Base-by-base conservation (phyloP, 2,888 invertebrate species). In the Prenolepis imparis region DNA sequence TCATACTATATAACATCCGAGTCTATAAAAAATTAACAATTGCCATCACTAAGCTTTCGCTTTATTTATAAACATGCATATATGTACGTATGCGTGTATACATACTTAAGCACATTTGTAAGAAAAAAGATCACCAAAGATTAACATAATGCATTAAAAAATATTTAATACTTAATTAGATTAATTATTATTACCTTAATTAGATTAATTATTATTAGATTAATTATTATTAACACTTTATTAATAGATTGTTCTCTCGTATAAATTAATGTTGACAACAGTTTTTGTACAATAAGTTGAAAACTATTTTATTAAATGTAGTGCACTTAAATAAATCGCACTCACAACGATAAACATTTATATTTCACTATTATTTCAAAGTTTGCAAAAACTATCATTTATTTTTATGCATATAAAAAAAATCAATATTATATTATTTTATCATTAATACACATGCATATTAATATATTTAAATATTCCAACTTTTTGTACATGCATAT, bases 21-120 rank as follows among this genome's bases (percentile, higher is more conserved):
- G 72, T 18, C n/a, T 52, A 52, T 78, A 59, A 70, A 59, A 57
- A 44, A 72, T 78, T 78, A 70, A 72, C 73, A 41, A 59, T 72
- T 57, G 32, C 18, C 55, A 70, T 55, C 11, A 36, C 15, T 28
- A n/a, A 55, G 39, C 55, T 57, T 41, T 67, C 9, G n/a, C 18
- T 28, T 12, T 32, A 36, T 39, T 67, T 55, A 44, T 41, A 67
- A 11, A 55, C 12, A 12, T 11, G 18, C 21, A n/a, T 21, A n/a
- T 15, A 32, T 15, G 41, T 12, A 32, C 21, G 41, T 12, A 5
- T 36, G 28, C 55, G 11, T 44, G n/a, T 15, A 15, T 32, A 18
- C 15, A 12, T 32, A 18, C 18, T 2, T 52, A 52, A 52, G 8
- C n/a, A 52, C n/a, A 52, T n/a, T 48, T 41, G 12, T 73, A n/a